Evolutionary conservation across 2,113 vertebrate species (phyloP).

Genomic region (Plestiodon gilberti): DNA sequence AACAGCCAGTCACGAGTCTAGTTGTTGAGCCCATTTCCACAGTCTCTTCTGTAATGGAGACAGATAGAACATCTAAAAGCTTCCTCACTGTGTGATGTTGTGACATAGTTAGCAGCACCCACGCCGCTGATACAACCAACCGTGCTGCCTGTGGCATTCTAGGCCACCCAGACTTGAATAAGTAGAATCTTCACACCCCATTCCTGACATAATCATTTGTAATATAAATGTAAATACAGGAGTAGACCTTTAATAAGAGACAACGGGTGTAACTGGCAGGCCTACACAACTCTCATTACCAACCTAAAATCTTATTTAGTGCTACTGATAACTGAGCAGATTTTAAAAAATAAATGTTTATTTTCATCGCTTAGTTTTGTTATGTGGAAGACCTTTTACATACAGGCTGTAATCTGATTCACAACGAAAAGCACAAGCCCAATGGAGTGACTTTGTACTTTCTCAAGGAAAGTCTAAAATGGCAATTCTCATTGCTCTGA

Average conservation of each 20-base stretch:
- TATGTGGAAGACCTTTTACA: background rate
- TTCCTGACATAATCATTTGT: accelerated
- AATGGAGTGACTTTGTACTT: background rate
- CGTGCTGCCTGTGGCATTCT: too few species aligned
- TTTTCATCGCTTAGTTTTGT: background rate
- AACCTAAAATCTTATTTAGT: accelerated
- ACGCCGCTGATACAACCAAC: too few species aligned
- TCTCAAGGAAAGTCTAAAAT: background rate
- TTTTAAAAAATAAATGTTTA: background rate
- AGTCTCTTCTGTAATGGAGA: too few species aligned
- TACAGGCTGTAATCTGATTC: background rate
- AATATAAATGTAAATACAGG: background rate
- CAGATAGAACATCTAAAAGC: too few species aligned
- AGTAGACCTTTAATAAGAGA: accelerated
- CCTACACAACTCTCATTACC: accelerated
- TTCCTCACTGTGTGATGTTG: too few species aligned
- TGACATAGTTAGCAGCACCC: too few species aligned
- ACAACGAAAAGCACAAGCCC: background rate
- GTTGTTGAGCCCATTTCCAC: too few species aligned
- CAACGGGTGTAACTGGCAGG: background rate
- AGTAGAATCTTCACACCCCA: background rate
- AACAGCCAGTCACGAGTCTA: too few species aligned
- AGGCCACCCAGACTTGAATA: background rate
- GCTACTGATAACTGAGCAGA: background rate
- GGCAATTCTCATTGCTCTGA: background rate